Evolutionary conservation across 1,140 invertebrate genomes (phyloP).

Genomic region (Drosophila lacteicornis): DNA sequence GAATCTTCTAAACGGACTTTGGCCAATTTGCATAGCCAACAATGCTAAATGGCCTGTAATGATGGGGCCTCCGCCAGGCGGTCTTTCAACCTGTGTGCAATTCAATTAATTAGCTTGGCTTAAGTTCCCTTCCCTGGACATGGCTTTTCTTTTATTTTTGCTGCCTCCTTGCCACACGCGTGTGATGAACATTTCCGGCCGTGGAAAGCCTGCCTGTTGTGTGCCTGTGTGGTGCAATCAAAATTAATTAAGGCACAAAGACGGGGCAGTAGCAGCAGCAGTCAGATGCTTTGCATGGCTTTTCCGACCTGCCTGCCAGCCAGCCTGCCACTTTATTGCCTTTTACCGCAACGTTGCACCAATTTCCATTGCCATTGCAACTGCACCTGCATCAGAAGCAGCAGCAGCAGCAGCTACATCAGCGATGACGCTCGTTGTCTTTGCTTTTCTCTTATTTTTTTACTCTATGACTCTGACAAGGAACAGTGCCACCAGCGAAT

Average conservation of each 20-base stretch:
- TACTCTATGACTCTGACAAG: constrained; percentile 22
- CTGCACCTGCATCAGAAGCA: constrained; percentile 29
- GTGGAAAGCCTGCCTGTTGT: constrained; percentile 47
- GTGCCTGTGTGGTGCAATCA: constrained; percentile 68
- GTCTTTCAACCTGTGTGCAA: constrained; percentile 59
- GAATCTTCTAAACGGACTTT: constrained; percentile 17
- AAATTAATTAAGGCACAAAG: constrained; percentile 81
- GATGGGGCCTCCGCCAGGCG: constrained; percentile 24
- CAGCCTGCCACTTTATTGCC: constrained; percentile 66
- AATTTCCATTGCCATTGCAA: constrained; percentile 47
- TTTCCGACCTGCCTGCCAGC: constrained; percentile 37
- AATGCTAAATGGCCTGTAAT: constrained; percentile 58
- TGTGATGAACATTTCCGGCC: constrained; percentile 80
- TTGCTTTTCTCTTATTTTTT: constrained; percentile 22
- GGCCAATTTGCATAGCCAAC: constrained; percentile 58
- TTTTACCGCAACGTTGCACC: constrained; percentile 75
- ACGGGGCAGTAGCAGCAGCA: constrained; percentile 13
- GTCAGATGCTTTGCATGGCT: constrained; percentile 44
- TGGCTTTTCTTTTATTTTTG: constrained; percentile 13
- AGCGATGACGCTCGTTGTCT: constrained; percentile 21
- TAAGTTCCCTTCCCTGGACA: constrained; percentile 16
- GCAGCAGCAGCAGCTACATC: constrained; percentile 20
- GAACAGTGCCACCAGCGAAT: constrained; percentile 62
- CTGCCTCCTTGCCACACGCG: constrained; percentile 42
- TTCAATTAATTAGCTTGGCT: constrained; percentile 74